A percentile compares a stretch with the other conserved stretches of the same genome.
These are phyloP conservation scores for Perithous albicinctus DNA, from an alignment of 2,888 invertebrate genomes.

Conservation along the genomic window DNA sequence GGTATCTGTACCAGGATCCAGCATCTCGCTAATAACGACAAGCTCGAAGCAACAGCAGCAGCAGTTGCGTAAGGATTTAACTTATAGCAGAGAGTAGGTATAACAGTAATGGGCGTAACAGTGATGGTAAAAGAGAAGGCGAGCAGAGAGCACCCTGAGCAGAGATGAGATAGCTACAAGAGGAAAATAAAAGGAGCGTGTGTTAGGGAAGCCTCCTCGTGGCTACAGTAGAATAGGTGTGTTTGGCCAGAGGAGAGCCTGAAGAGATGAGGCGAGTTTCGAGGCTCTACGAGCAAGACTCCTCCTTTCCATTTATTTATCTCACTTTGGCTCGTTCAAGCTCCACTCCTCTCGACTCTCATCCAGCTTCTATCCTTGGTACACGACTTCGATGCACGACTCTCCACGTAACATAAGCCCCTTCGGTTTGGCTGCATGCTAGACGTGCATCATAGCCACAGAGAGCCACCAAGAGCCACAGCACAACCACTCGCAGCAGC, in stretches of 20 bases:
- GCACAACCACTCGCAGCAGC: slow-evolving; percentile 9
- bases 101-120: slow-evolving; percentile 67
- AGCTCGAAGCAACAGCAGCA: slow-evolving; percentile 43
- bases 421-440: slow-evolving; percentile 3
- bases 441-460: slow-evolving; percentile 8
- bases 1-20: slow-evolving; percentile 64
- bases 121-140: slow-evolving; percentile 66
- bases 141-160: slow-evolving; percentile 16
- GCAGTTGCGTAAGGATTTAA: slow-evolving; percentile 59
- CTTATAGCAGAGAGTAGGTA: slow-evolving; percentile 46
- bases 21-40: slow-evolving; percentile 65
- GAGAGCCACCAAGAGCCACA: no score
- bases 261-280: slow-evolving; percentile 63
- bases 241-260: slow-evolving; percentile 35
- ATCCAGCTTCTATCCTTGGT: slow-evolving; percentile 12
- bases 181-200: slow-evolving; percentile 22
- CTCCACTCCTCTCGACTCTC: neutral
- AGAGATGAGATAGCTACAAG: slow-evolving; percentile 10
- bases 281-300: slow-evolving; percentile 54
- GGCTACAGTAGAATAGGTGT: slow-evolving; percentile 43
- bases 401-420: slow-evolving; percentile 30
- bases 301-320: slow-evolving; percentile 57
- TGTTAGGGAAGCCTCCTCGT: slow-evolving; percentile 25
- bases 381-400: slow-evolving; percentile 13
- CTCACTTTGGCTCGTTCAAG: slow-evolving; percentile 17